Conservation (phyloP, 2,888 invertebrate species). For the Choreutis nemorana region DNA sequence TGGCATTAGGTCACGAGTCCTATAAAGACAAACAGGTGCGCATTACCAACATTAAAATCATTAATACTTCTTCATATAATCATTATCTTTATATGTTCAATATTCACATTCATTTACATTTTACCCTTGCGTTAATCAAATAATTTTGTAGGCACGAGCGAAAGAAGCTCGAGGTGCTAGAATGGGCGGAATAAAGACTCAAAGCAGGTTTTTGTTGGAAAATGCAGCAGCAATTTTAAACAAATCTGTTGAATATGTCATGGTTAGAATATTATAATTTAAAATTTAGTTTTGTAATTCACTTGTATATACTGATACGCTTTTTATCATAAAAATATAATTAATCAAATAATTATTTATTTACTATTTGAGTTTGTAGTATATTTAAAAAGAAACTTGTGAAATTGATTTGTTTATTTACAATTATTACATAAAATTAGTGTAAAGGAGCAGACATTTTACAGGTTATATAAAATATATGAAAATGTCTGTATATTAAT, state of each 20-base stretch:
- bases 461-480: background rate
- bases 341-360: too few relatives aligned
- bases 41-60: conserved; percentile 21
- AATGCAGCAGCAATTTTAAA: conserved; percentile 68
- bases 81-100: conserved; percentile 23
- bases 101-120: conserved; percentile 8
- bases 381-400: too few relatives aligned
- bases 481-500: background rate
- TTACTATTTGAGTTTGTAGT: too few relatives aligned
- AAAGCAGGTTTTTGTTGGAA: conserved; percentile 74
- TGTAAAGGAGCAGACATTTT: background rate
- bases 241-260: conserved; percentile 60
- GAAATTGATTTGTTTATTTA: background rate
- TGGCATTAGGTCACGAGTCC: conserved; percentile 46
- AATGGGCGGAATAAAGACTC: conserved; percentile 44
- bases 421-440: background rate
- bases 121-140: conserved; percentile 4
- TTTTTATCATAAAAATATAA: too few relatives aligned
- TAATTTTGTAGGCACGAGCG: conserved; percentile 61
- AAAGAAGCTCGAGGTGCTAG: conserved; percentile 67
- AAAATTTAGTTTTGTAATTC: conserved; percentile 1
- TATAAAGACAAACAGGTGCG: conserved; percentile 63
- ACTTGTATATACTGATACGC: too few relatives aligned
- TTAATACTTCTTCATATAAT: conserved; percentile 9
- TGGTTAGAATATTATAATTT: conserved; percentile 32